Base-by-base conservation (phyloP, 1,140 invertebrate species). In the Goniozus legneri region DNA sequence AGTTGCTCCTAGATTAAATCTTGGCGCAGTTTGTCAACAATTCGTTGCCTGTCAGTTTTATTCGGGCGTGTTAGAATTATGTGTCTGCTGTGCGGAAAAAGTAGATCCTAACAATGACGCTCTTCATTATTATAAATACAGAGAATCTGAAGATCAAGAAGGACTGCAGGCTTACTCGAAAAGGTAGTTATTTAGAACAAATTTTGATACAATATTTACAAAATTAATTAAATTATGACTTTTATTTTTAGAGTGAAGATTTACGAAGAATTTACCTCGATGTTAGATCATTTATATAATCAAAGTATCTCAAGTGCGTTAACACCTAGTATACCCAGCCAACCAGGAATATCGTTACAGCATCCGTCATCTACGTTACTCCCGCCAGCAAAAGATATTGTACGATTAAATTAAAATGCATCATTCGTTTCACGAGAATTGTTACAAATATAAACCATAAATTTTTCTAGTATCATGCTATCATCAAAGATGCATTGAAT, bases 81-180 rank as follows among this genome's bases (percentile, higher is more conserved):
- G 90, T 62, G 78, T 90, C 0, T 83, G 84, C 3, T 91, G 89
- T 65, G 93, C 92, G 1, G 77, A 83, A 30, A 91, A 89, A 69
- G 76, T 88, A 16, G 95, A 98, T 77, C 90, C 92, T 0, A 89
- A 92, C 46, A 85, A 91, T 54, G 82, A 91, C 20, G 95, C 91
- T 1, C 67, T 92, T 10, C 89, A 94, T 72, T 97, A 84, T 76
- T 96, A 97, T 66, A 85, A 85, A 54, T 91, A 87, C 61, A 86
- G 86, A 45, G 88, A 93, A 66, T 4, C 24, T 10, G 86, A 87
- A 38, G 93, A 95, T 76, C 78, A 84, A 44, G 85, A 89, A 56
- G 88, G 87, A 14, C 84, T 84, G 60, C 60, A 83, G 4, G 84
- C 83, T 27, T 90, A 85, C 61, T 76, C 80, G 33, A 82, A 81